Percentiles rank a stretch among this genome's conserved stretches.
Evolutionary conservation across 1,140 invertebrate genomes (phyloP).

Genomic region (Drosophila ananassae): DNA sequence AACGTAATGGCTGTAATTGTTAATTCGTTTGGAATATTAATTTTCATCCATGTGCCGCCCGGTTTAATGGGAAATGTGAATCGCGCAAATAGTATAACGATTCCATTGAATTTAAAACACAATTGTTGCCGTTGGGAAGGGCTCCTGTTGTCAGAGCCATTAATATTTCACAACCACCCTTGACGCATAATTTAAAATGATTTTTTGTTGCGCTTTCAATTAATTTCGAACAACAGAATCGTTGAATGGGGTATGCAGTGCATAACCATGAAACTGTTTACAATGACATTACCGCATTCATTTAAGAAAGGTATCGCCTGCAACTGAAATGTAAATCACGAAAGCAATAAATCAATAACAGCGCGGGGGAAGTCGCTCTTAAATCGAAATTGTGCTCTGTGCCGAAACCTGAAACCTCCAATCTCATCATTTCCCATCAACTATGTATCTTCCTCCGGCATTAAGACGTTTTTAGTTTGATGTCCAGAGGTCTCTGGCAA

Average conservation of each 20-base stretch:
- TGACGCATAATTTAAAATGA: slow-evolving; percentile 58
- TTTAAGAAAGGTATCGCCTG: slow-evolving; percentile 25
- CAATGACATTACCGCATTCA: slow-evolving; percentile 36
- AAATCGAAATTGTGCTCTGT: background rate
- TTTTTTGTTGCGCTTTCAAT: slow-evolving; percentile 34
- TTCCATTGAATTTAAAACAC: slow-evolving; percentile 48
- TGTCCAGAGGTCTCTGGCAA: slow-evolving; percentile 15
- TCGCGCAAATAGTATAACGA: slow-evolving; percentile 15
- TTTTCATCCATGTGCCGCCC: background rate
- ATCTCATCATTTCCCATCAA: slow-evolving; percentile 30
- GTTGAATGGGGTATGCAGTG: background rate
- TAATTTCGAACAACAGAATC: slow-evolving; percentile 59
- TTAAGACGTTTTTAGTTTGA: slow-evolving; percentile 40
- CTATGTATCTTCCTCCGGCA: slow-evolving; percentile 18
- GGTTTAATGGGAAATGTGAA: background rate
- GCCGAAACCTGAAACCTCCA: slow-evolving; percentile 22
- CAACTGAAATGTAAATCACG: slow-evolving; percentile 38
- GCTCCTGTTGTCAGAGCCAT: slow-evolving; percentile 37
- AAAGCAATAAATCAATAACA: slow-evolving; percentile 27
- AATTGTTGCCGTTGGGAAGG: slow-evolving; percentile 27
- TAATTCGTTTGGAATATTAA: slow-evolving; percentile 31
- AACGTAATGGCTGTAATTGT: slow-evolving; percentile 17
- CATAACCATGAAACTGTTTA: slow-evolving; percentile 18
- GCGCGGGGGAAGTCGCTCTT: no score
- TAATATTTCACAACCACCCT: slow-evolving; percentile 52